phyloP scores from a whole-genome alignment of 2,113 vertebrate genomes.

The Progne subis region DNA sequence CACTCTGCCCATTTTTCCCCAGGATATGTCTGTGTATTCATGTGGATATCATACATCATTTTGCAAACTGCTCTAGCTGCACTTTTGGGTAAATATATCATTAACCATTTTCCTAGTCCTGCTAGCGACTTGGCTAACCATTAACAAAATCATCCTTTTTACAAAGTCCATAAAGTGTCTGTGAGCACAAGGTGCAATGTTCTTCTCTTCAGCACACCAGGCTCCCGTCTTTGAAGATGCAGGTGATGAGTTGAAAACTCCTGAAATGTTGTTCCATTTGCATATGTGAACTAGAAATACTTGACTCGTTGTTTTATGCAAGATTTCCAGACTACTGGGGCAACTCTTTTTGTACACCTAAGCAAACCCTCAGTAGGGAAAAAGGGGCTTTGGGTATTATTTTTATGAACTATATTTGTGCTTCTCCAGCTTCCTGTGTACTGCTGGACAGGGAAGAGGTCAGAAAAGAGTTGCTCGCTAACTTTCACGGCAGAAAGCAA shows the following conservation, averaged over 20 bases:
- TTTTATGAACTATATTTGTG: background rate
- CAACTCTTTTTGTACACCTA: background rate
- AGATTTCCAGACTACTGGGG: background rate
- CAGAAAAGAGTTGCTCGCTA: background rate
- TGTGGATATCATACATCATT: background rate
- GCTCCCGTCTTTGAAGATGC: background rate
- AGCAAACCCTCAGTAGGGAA: background rate
- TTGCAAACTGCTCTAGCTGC: background rate
- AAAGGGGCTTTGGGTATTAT: background rate
- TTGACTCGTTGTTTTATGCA: background rate
- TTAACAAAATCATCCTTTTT: background rate
- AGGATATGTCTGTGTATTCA: background rate
- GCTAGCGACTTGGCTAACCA: background rate
- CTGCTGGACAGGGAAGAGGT: background rate
- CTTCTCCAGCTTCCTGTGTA: background rate
- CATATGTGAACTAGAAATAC: background rate
- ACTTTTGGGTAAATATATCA: background rate
- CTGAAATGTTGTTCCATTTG: background rate
- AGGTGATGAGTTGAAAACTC: background rate
- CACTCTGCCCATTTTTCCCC: background rate
- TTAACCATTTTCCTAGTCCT: background rate
- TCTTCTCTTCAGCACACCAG: background rate
- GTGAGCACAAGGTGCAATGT: background rate
- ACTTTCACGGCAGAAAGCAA: background rate
- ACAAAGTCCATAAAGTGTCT: background rate